Base-by-base conservation (phyloP, 2,113 vertebrate genomes). In the Mola mola region DNA sequence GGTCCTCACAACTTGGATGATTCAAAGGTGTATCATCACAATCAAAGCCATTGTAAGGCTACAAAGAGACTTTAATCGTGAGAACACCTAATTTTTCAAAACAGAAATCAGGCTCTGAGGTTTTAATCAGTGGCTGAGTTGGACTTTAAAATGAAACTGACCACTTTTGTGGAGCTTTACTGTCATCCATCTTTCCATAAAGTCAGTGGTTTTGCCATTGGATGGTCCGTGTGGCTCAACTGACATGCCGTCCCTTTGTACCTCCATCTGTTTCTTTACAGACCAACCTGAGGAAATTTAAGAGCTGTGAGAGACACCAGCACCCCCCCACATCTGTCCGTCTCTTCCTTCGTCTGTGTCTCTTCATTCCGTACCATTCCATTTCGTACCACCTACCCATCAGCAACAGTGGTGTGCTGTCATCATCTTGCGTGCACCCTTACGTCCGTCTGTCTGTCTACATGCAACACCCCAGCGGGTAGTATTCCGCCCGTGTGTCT, bases 391-490 rank as follows among this genome's bases (percentile, higher is more conserved):
- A 72, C 84, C 79, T 81, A 81, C 79, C 80, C 77, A 68, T 81
- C 78, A 82, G 65, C 78, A 75, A 52, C 83, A 75, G 70, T 86
- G 85, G 70, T 80, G 80, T 79, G 78, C 66, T 79, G 72, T 83
- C 73, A 69, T 75, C 80, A 79, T 66, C 72, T 58, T 87, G 62
- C 49, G 66, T 87, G 49, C 72, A 33, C 79, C 73, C 77, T 48
- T 78, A 38, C 74, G 26, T 87, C 46, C 72, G 63, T 89, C 90
- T 88, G 83, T 91, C 75, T 90, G 86, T 91, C 89, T 68, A 66
- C 85, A 79, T 78, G 36, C 75, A 83, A 72, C 81, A 87, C 75
- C 69, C 71, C 65, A 52, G 53, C 52, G 81, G 88, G 86, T 85
- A 90, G 66, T 79, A 81, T 52, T 78, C 83, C 77, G 77, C 79